Evolutionary conservation across 2,797 vertebrate species (phyloP).

Genomic region (Steatocranus sp.): DNA sequence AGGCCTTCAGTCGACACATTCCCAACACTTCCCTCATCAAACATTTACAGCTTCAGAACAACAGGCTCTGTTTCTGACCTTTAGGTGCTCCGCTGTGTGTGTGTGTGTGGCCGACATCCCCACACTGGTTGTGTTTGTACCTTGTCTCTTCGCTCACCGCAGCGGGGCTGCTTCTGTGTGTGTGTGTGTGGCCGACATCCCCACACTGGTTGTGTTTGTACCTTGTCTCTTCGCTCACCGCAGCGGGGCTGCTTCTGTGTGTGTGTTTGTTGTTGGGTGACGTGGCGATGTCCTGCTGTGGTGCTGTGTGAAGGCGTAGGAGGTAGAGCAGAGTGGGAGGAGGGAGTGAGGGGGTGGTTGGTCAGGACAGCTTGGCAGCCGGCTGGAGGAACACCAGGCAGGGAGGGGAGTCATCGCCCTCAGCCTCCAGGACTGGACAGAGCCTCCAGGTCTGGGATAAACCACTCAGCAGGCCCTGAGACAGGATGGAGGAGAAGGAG

Average conservation of each 20-base stretch:
- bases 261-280: constrained; percentile 11
- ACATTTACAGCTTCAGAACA: constrained; percentile 46
- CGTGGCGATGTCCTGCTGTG: constrained; percentile 18
- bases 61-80: constrained; percentile 49
- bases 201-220: background rate
- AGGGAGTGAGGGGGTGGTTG: constrained; percentile 22
- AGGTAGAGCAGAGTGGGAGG: constrained; percentile 2
- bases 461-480: background rate
- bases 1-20: constrained; percentile 2
- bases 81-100: constrained; percentile 17
- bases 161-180: background rate
- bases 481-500: background rate
- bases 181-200: background rate
- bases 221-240: background rate
- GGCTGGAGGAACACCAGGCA: constrained; percentile 47
- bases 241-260: background rate
- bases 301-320: constrained; percentile 23
- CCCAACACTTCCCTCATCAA: constrained; percentile 47
- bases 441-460: constrained; percentile 34
- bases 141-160: background rate
- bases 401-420: constrained; percentile 49
- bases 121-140: background rate
- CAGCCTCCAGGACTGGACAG: constrained; percentile 52
- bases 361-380: constrained; percentile 56
- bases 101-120: background rate